Evolutionary conservation across 2,113 vertebrate genomes (phyloP).

Genomic region (Apteryx owenii): DNA sequence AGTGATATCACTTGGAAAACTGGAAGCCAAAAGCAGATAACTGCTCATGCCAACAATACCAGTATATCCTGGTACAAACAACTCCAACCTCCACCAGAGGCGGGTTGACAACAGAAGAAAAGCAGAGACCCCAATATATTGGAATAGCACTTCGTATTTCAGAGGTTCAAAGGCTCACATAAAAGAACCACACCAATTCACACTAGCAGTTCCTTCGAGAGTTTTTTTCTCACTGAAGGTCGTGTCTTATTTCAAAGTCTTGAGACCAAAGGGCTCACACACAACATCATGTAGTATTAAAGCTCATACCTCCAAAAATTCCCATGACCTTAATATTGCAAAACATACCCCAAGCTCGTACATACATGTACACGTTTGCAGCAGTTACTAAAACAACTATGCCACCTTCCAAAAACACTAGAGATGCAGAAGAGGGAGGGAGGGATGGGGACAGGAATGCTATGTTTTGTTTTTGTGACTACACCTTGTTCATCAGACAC

Average conservation of each 20-base stretch:
- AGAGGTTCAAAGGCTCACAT: background rate
- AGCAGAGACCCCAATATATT: background rate
- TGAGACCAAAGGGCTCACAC: background rate
- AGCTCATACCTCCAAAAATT: background rate
- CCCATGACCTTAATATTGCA: background rate
- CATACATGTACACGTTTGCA: background rate
- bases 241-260: background rate
- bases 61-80: background rate
- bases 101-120: background rate
- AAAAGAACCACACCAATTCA: background rate
- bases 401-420: background rate
- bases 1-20: background rate
- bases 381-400: background rate
- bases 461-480: background rate
- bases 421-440: background rate
- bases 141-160: background rate
- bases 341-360: background rate
- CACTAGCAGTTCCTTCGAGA: background rate
- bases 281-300: background rate
- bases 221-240: background rate
- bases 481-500: conserved; percentile 40
- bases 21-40: background rate
- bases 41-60: background rate
- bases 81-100: background rate
- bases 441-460: background rate